Evolutionary conservation across 2,888 invertebrate species (phyloP).

Genomic region (Hirtodrosophila trivittata): DNA sequence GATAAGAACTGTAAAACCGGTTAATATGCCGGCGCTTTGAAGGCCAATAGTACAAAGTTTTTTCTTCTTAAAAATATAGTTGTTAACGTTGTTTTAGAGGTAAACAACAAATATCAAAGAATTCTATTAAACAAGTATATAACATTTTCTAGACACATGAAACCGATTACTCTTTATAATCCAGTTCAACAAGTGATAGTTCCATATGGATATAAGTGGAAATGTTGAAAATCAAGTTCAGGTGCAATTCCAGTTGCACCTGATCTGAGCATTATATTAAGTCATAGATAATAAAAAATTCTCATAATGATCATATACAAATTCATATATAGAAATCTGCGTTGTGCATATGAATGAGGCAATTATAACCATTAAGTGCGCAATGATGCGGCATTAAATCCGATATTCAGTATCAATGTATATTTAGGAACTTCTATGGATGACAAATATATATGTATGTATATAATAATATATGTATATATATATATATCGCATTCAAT

Average conservation of each 20-base stretch:
- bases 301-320: background rate
- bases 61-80: background rate
- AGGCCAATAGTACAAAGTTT: background rate
- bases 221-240: constrained; percentile 23
- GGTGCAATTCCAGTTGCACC: constrained; percentile 26
- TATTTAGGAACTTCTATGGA: constrained; percentile 26
- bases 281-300: constrained; percentile 12
- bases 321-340: constrained; percentile 6
- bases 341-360: constrained; percentile 62
- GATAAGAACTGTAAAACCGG: constrained; percentile 51
- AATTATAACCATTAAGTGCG: constrained; percentile 51
- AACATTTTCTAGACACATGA: background rate
- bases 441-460: constrained; percentile 15
- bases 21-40: constrained; percentile 24
- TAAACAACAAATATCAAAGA: constrained; percentile 1
- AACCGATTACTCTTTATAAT: background rate
- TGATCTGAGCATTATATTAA: constrained; percentile 2
- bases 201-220: background rate
- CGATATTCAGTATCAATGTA: constrained; percentile 29
- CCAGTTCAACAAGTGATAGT: background rate
- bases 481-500: constrained; percentile 22
- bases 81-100: constrained; percentile 23
- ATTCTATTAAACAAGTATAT: background rate
- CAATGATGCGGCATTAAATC: constrained; percentile 37
- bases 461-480: background rate